Conservation (phyloP, 2,113 vertebrate species). For the Dicaeum eximium region DNA sequence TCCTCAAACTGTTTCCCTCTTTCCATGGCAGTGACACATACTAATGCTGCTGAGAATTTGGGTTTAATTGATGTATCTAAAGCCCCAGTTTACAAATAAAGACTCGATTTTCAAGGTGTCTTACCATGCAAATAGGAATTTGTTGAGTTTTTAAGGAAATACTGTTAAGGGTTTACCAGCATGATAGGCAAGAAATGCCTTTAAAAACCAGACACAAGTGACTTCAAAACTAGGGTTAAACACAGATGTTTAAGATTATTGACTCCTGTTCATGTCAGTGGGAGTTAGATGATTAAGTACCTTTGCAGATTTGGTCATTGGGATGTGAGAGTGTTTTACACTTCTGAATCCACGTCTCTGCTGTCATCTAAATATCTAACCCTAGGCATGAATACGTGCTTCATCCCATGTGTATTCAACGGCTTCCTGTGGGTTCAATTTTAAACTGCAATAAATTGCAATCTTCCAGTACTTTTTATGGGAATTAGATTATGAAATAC, state of each 20-base stretch:
- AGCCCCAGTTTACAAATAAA: background rate
- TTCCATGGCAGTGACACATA: background rate
- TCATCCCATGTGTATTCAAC: background rate
- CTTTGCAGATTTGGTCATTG: background rate
- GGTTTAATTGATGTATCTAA: background rate
- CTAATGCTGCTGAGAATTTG: background rate
- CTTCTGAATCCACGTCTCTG: background rate
- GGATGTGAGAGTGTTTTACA: background rate
- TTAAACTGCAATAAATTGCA: background rate
- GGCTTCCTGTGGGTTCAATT: background rate
- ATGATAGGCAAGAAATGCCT: background rate
- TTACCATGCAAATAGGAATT: background rate
- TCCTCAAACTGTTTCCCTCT: background rate
- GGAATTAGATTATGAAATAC: background rate
- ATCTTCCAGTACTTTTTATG: background rate
- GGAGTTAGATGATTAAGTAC: background rate
- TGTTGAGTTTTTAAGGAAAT: background rate
- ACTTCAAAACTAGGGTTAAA: background rate
- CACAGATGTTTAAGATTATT: background rate
- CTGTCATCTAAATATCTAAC: background rate
- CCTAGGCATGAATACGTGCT: background rate
- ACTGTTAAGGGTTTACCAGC: background rate
- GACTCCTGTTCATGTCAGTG: background rate
- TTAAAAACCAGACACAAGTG: background rate
- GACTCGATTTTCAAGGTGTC: background rate